These are phyloP conservation scores for Ceramica pisi DNA, from an alignment of 2,888 invertebrate genomes.

Conservation along the genomic window DNA sequence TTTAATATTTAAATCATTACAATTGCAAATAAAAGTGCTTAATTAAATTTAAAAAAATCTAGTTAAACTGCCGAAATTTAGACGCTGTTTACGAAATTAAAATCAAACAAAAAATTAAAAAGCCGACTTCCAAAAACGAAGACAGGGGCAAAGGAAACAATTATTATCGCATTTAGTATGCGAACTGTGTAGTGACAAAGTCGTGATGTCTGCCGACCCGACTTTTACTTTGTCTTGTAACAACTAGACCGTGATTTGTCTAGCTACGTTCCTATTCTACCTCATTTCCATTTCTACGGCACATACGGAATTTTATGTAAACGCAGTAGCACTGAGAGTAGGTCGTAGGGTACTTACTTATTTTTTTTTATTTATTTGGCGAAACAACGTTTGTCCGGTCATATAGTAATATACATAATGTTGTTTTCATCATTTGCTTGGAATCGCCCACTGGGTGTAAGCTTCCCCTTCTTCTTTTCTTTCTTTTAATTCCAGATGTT, in stretches of 20 bases:
- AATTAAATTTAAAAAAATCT: neutral
- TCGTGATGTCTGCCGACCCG: slow-evolving; percentile 63
- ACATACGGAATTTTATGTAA: slow-evolving; percentile 59
- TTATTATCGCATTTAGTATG: slow-evolving; percentile 64
- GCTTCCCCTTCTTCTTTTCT: too few relatives aligned
- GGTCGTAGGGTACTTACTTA: too few relatives aligned
- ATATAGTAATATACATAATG: too few relatives aligned
- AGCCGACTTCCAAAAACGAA: slow-evolving; percentile 26
- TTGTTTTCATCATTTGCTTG: neutral
- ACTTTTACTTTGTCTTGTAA: slow-evolving; percentile 69
- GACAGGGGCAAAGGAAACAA: slow-evolving; percentile 43
- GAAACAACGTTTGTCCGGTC: too few relatives aligned
- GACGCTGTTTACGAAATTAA: slow-evolving; percentile 1
- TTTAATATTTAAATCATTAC: neutral
- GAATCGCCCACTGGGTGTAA: neutral
- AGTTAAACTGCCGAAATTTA: neutral
- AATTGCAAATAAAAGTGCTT: neutral
- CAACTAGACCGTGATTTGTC: slow-evolving; percentile 74
- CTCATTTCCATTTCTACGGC: slow-evolving; percentile 67
- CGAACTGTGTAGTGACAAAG: slow-evolving; percentile 53
- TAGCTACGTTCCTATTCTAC: slow-evolving; percentile 58
- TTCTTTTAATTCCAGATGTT: too few relatives aligned
- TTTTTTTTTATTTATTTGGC: too few relatives aligned
- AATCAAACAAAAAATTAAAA: neutral
- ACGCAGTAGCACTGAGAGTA: too few relatives aligned